Evolutionary conservation across 2,888 invertebrate genomes (phyloP).

Genomic region (Calameuta idolon): DNA sequence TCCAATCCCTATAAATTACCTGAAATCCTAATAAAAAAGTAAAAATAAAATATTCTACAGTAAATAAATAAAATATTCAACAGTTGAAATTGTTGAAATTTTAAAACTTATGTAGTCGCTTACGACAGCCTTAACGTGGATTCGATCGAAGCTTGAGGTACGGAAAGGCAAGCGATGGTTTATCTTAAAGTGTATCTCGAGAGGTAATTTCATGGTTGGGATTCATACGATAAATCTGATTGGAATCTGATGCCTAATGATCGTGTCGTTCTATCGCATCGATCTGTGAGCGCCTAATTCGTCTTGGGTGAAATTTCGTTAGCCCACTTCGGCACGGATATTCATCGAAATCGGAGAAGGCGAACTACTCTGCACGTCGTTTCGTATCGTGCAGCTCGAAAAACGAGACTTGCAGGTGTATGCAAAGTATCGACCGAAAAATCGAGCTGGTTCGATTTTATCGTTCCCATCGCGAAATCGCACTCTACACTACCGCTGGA

Average conservation of each 20-base stretch:
- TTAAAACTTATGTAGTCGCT: background rate
- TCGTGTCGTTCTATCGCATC: slow-evolving; percentile 22
- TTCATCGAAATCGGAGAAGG: slow-evolving; percentile 22
- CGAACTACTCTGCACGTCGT: background rate
- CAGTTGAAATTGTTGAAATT: background rate
- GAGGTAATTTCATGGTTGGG: slow-evolving; percentile 21
- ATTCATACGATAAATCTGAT: slow-evolving; percentile 23
- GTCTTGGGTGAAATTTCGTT: slow-evolving; percentile 25
- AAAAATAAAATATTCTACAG: background rate
- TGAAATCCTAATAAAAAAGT: background rate
- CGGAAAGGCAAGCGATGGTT: slow-evolving; percentile 10
- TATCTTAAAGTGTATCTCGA: slow-evolving; percentile 23
- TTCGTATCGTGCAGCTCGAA: background rate
- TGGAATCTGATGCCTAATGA: slow-evolving; percentile 24
- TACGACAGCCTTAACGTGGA: background rate
- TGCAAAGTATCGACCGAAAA: slow-evolving; percentile 4
- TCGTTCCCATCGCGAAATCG: background rate
- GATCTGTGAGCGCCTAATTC: slow-evolving; percentile 24
- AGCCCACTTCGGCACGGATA: slow-evolving; percentile 15
- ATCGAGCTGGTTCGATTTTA: slow-evolving; percentile 4
- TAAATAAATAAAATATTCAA: background rate
- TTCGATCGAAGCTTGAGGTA: background rate
- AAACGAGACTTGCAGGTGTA: background rate
- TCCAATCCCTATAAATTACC: background rate
- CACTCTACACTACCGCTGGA: background rate